Conservation (phyloP, 1,140 invertebrate species). For the Plectrocnemia conspersa region DNA sequence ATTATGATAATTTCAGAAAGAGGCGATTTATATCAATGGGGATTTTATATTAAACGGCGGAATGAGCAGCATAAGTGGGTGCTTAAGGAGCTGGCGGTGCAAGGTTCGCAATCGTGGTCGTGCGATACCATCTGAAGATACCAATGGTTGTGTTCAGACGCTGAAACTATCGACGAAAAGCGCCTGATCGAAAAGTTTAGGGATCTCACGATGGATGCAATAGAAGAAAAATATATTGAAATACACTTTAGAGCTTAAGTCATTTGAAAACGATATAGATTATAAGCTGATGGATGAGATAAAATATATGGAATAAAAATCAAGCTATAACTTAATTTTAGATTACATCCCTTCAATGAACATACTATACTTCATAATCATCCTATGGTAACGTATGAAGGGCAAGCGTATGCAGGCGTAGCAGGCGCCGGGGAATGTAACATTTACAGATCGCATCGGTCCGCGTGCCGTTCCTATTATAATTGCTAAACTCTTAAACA, state of each 20-base stretch:
- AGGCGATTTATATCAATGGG: constrained; percentile 8
- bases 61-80: constrained; percentile 8
- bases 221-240: too few species aligned
- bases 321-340: too few species aligned
- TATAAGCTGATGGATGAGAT: too few species aligned
- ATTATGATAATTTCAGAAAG: constrained; percentile 18
- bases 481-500: constrained; percentile 18
- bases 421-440: constrained; percentile 4
- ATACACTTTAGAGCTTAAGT: too few species aligned
- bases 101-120: constrained; percentile 18
- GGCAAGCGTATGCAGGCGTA: neutral
- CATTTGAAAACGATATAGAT: too few species aligned
- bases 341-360: too few species aligned
- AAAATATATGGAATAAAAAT: too few species aligned
- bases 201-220: too few species aligned
- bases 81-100: constrained; percentile 8
- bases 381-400: neutral
- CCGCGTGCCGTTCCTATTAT: constrained; percentile 12
- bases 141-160: neutral
- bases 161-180: neutral
- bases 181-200: too few species aligned
- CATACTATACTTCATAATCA: neutral
- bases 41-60: constrained; percentile 14
- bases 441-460: constrained; percentile 12
- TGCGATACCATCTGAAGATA: constrained; percentile 13